Conservation (phyloP, 2,113 vertebrate species). For the Chloropsis hardwickii region DNA sequence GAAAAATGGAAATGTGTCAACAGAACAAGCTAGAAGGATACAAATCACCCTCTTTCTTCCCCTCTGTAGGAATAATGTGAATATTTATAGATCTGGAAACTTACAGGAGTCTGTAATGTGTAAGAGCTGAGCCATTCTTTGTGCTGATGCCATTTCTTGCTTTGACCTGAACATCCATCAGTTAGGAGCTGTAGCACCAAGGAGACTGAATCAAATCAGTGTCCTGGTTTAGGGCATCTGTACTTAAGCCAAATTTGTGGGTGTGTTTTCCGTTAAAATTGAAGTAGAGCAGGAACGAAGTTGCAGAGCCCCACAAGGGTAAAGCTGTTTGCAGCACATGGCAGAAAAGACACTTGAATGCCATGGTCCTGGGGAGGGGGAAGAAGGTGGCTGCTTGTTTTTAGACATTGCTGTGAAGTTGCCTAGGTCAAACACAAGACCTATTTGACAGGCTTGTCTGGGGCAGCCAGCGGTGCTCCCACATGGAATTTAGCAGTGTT, state of each 20-base stretch:
- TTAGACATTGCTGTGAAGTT: neutral
- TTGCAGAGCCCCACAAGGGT: neutral
- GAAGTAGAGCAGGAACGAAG: neutral
- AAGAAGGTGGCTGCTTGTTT: neutral
- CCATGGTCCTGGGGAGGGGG: neutral
- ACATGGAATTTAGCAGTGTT: neutral
- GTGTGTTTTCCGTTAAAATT: neutral
- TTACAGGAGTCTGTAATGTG: conserved; percentile 21
- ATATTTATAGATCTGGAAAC: conserved; percentile 57
- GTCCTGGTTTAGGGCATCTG: neutral
- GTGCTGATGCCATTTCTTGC: conserved; percentile 17
- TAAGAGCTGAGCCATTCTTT: neutral
- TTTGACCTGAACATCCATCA: conserved; percentile 36
- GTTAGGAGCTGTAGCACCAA: neutral
- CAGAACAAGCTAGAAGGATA: conserved; percentile 3
- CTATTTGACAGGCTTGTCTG: neutral
- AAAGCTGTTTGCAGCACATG: accelerated
- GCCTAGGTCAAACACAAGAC: neutral
- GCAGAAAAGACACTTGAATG: neutral
- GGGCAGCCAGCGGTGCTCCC: neutral
- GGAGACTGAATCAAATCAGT: neutral
- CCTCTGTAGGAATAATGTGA: conserved; percentile 36
- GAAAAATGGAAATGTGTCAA: conserved; percentile 9
- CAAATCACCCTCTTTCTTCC: conserved; percentile 35
- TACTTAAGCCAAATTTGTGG: neutral